Evolutionary conservation across 2,113 vertebrate species (phyloP).

Genomic region (Thinocorus orbignyianus): DNA sequence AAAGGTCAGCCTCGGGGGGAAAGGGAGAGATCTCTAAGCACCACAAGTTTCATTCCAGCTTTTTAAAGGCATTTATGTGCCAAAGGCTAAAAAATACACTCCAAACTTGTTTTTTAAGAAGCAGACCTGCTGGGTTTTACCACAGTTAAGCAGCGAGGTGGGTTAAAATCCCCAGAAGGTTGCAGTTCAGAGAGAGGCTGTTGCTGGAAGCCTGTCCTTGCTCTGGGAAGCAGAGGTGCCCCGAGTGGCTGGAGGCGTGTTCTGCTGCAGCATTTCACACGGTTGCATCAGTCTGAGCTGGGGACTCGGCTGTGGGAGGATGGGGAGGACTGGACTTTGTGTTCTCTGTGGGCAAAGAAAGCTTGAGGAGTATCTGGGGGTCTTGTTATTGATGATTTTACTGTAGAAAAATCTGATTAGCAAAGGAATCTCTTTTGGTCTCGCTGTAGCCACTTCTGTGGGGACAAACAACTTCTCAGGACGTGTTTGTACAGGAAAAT

Average conservation of each 20-base stretch:
- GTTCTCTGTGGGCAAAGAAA: not conserved
- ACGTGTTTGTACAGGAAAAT: not conserved
- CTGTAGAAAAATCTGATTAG: not conserved
- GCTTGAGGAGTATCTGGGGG: not conserved
- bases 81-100: not conserved
- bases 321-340: not conserved
- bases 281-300: constrained; percentile 14
- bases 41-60: not conserved
- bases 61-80: not conserved
- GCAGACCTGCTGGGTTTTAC: not conserved
- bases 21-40: not conserved
- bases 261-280: not conserved
- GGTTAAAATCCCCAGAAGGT: not conserved
- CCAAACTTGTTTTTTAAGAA: not conserved
- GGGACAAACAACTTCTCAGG: not conserved
- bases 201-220: not conserved
- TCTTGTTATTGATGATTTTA: not conserved
- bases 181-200: not conserved
- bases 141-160: not conserved
- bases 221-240: not conserved
- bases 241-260: not conserved
- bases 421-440: not conserved
- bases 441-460: not conserved
- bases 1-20: not conserved
- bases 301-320: not conserved